Percentiles rank a stretch among this genome's conserved stretches.
phyloP scores from a whole-genome alignment of 2,888 invertebrate genomes.

The Andrena hattorfiana region DNA sequence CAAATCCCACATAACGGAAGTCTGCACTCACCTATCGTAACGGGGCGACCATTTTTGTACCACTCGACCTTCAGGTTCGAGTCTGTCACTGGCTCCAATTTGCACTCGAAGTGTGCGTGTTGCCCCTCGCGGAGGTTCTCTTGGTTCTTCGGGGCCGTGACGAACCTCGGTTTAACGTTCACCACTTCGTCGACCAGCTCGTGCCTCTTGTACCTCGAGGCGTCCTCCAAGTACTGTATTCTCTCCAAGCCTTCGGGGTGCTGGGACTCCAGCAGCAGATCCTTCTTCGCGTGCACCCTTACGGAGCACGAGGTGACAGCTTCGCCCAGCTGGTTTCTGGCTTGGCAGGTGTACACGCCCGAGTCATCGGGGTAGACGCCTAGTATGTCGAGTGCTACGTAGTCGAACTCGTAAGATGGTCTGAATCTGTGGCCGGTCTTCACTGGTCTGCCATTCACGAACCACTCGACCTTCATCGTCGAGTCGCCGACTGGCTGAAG shows the following conservation, averaged over 20 bases:
- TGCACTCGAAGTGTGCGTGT: constrained; percentile 98
- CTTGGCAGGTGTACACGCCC: constrained; percentile 97
- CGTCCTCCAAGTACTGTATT: constrained; percentile 95
- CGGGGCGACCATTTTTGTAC: constrained; percentile 97
- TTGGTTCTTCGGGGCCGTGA: constrained; percentile 94
- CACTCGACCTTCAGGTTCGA: constrained; percentile 98
- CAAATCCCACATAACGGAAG: not conserved
- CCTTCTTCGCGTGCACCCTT: constrained; percentile 95
- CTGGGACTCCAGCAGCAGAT: constrained; percentile 94
- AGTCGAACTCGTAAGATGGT: constrained; percentile 98
- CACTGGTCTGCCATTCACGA: constrained; percentile 96
- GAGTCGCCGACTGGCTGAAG: constrained; percentile 96
- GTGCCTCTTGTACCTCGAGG: constrained; percentile 93
- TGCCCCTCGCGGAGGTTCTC: constrained; percentile 95
- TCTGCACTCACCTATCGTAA: constrained; percentile 90
- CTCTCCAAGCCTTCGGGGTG: constrained; percentile 96
- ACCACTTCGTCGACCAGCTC: constrained; percentile 93
- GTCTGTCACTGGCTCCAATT: constrained; percentile 98
- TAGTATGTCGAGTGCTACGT: constrained; percentile 97
- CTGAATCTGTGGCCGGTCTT: constrained; percentile 97
- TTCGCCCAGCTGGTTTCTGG: constrained; percentile 97
- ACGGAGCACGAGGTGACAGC: constrained; percentile 97
- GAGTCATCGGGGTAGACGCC: constrained; percentile 99
- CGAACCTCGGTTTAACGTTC: constrained; percentile 93
- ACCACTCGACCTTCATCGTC: constrained; percentile 98